A percentile compares a stretch with the other conserved stretches of the same genome.
Conservation (phyloP, 1,140 invertebrate species). For the Drosophila nebulosa region DNA sequence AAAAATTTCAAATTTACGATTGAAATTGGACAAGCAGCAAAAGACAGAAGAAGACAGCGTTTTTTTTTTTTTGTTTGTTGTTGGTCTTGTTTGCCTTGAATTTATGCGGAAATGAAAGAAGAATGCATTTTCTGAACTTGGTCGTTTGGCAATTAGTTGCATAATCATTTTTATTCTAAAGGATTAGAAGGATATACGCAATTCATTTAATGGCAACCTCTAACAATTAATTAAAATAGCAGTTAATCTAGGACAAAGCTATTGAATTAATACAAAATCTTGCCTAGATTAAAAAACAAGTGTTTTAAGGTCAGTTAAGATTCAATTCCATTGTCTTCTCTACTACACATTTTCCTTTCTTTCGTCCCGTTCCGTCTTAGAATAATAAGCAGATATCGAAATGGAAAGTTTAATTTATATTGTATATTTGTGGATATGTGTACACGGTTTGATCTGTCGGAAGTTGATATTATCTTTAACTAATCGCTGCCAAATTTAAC, state of each 20-base stretch:
- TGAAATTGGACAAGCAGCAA: conserved; percentile 50
- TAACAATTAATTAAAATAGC: no score
- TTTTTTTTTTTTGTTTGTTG: conserved; percentile 17
- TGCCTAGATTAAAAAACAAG: no score
- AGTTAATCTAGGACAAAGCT: no score
- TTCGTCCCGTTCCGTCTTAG: neutral
- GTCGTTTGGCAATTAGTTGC: conserved; percentile 14
- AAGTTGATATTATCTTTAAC: neutral
- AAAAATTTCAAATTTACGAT: conserved; percentile 78
- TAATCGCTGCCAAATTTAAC: neutral
- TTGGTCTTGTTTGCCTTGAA: conserved; percentile 19
- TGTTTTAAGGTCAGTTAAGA: no score
- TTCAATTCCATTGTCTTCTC: no score
- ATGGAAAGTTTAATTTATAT: neutral
- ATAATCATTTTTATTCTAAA: neutral
- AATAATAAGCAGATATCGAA: neutral
- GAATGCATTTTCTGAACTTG: conserved; percentile 48
- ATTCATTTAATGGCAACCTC: no score
- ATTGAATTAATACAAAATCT: no score
- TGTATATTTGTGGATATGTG: neutral
- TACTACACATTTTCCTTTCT: no score
- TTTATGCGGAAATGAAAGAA: conserved; percentile 54
- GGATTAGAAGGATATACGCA: neutral
- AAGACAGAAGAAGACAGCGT: conserved; percentile 38
- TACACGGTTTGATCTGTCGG: neutral